Base-by-base conservation (phyloP, 2,113 vertebrate genomes). In the Butorides virescens region DNA sequence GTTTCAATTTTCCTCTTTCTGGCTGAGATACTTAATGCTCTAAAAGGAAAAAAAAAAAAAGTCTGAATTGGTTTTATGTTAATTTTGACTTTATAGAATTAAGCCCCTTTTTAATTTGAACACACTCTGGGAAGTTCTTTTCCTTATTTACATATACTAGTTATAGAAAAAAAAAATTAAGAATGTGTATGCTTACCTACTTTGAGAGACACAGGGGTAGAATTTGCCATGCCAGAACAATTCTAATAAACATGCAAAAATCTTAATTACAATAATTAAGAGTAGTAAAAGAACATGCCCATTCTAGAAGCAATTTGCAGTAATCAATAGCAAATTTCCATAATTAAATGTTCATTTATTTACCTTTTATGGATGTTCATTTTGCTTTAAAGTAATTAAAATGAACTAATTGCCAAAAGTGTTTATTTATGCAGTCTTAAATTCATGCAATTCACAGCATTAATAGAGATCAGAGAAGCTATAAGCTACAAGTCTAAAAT, bases 351-450 rank as follows among this genome's bases (percentile, higher is more conserved):
- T 84, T 76, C 66, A 70, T 76, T 95, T 91, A 78, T 76, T 90
- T 55, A 81, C 27, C 25, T 88, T 91, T 94, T 46, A 23, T 83
- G 73, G 52, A 23, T 63, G 14, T 81, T 92, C 4, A 68, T 42
- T 85, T 97, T 94, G 10, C 59, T 87, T 94, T 86, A n/a, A 81
- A 76, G 6, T 47, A 93, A 88, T 77, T 58, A 72, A 91, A 74
- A 73, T 66, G 37, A 90, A 72, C 53, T 72, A 88, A 74, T 84
- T 55, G 16, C 73, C 36, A 94, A 56, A 83, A 90, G 56, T 61
- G n/a, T 66, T 62, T 89, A 65, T 70, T 81, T 82, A 55, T 73
- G 11, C 26, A 87, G 15, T 88, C 63, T 63, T 79, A 79, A 81
- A 65, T 86, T 71, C 20, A 78, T 72, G 21, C 37, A 68, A 66